These are phyloP conservation scores for Hippopotamus amphibius DNA, from an alignment of 2,113 vertebrate genomes.

Conservation along the genomic window DNA sequence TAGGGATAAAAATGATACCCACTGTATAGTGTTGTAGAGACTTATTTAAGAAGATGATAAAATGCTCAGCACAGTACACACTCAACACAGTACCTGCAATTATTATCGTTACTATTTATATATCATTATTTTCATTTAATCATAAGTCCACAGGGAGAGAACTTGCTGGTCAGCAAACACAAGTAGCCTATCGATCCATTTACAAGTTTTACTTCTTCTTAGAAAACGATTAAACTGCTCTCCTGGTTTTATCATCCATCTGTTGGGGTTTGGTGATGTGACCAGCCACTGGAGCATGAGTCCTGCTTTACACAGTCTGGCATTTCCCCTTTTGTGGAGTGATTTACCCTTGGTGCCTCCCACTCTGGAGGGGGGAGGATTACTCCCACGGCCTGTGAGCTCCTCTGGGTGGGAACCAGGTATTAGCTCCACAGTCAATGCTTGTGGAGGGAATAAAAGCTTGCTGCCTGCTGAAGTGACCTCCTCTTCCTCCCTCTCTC, in stretches of 20 bases:
- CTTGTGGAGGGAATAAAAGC: background rate
- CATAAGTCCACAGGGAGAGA: background rate
- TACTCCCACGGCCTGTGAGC: background rate
- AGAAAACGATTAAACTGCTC: background rate
- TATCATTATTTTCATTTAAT: background rate
- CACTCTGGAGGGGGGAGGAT: background rate
- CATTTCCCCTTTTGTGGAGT: background rate
- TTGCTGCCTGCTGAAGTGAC: background rate
- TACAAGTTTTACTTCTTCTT: background rate
- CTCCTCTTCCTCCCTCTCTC: background rate
- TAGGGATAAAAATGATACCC: background rate
- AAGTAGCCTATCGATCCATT: background rate
- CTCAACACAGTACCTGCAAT: background rate
- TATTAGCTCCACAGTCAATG: background rate
- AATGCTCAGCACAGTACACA: background rate
- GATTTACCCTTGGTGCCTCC: no score
- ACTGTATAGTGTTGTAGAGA: background rate
- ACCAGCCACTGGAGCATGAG: background rate
- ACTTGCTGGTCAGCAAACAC: background rate
- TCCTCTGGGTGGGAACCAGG: fast-evolving
- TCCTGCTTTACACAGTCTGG: background rate
- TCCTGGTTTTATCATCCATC: background rate
- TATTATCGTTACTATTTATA: background rate
- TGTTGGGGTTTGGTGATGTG: background rate
- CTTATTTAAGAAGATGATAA: background rate